A percentile compares a stretch with the other conserved stretches of the same genome.
phyloP scores from a whole-genome alignment of 1,140 invertebrate genomes.

The Oreohelix idahoensis region DNA sequence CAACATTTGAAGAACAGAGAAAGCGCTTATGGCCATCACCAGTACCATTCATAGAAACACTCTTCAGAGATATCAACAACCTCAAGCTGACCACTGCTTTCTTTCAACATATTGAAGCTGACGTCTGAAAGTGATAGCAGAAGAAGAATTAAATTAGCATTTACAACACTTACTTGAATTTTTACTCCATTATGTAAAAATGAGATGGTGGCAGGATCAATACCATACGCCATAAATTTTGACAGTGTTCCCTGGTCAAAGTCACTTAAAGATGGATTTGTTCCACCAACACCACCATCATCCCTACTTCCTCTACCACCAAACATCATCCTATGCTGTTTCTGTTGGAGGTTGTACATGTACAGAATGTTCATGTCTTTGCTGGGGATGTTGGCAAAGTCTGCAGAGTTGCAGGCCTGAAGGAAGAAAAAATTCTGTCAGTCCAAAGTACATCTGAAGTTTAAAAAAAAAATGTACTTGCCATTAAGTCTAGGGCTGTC shows the following conservation, averaged over 20 bases:
- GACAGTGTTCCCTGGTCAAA: slow-evolving; percentile 7
- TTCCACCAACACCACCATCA: neutral
- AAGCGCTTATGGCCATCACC: no score
- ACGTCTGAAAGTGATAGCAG: no score
- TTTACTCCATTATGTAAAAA: slow-evolving; percentile 49
- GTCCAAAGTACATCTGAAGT: no score
- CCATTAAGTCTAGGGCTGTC: no score
- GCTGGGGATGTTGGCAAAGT: slow-evolving; percentile 75
- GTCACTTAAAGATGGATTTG: neutral
- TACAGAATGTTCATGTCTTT: slow-evolving; percentile 71
- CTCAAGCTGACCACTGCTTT: no score
- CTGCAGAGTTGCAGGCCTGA: slow-evolving; percentile 76
- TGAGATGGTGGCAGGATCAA: slow-evolving; percentile 54
- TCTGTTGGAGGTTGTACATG: slow-evolving; percentile 28
- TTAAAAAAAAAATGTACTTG: no score
- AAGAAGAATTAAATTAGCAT: slow-evolving; percentile 48
- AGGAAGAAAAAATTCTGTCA: slow-evolving; percentile 49
- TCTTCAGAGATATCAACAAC: no score
- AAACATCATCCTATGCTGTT: neutral
- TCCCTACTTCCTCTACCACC: neutral
- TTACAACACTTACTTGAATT: slow-evolving; percentile 75
- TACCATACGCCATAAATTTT: slow-evolving; percentile 45
- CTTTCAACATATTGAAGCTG: no score
- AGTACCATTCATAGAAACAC: no score
- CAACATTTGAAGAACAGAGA: no score